Evolutionary conservation across 2,113 vertebrate genomes (phyloP), one percentile per base, ranked within the genome.

Genomic region (Genyomyrus donnyi): DNA sequence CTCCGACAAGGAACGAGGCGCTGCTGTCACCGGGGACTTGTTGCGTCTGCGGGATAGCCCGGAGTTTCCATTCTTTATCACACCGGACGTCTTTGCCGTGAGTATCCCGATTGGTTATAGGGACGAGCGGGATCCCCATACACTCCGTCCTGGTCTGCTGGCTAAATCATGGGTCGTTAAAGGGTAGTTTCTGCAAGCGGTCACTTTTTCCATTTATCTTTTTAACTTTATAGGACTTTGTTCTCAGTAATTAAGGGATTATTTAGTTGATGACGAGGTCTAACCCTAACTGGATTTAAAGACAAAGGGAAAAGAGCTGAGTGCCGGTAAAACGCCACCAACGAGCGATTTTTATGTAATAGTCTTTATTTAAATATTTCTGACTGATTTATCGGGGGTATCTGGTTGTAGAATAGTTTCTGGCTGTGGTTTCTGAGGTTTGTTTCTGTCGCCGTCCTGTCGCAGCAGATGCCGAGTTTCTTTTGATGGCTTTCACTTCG

Each of bases 1-100:
- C 95, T 96, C 96, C 96, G 96, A 96, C 39, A 2, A 8, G 45
- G 45, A 85, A 10, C 21, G 96, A 97, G 97, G 97, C 96, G 93
- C 95, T 95, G 95, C 96, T 96, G 96, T 96, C 96, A 96, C 96
- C 96, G 96, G 95, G 95, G 96, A 97, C 96, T 96, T 96, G 96
- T 97, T 97, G 96, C 97, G 95, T 96, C 96, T 93, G 90, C 96
- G 93, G 91, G 95, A 93, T 90, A 95, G 87, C 93, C 93, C 91
- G 77, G 90, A 87, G 88, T 88, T 90, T 31, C 58, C 88, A 45
- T 88, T 46, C 89, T 46, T 91, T 58, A 77, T 48, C 35, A 21
- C 66, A 70, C 50, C 70, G 56, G 70, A 5, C 83, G 53, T 85
- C 50, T 84, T 66, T n/a, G 50, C 49, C 49, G 91, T 90, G 89